A percentile compares a stretch with the other conserved stretches of the same genome.
phyloP scores from a whole-genome alignment of 2,113 vertebrate species.

The Tamias sibiricus region DNA sequence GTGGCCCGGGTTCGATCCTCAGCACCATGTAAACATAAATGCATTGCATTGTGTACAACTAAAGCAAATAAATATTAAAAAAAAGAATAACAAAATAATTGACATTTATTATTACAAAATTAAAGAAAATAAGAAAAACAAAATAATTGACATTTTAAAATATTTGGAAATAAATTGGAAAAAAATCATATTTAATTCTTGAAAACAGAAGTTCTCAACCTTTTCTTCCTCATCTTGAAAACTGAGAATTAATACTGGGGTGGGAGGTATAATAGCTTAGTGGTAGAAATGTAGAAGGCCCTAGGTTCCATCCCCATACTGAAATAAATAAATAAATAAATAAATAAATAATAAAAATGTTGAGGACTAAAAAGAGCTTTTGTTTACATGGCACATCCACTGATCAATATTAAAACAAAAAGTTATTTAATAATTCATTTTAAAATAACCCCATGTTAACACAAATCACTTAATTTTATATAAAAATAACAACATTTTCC shows the following conservation, averaged over 20 bases:
- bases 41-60: too few species aligned
- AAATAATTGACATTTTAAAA: conserved; percentile 7
- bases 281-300: neutral
- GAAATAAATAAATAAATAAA: neutral
- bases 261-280: fast-evolving
- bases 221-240: conserved; percentile 26
- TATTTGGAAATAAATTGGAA: conserved; percentile 8
- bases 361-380: neutral
- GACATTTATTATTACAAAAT: too few species aligned
- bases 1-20: too few species aligned
- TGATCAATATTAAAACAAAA: neutral
- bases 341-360: neutral
- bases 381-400: neutral
- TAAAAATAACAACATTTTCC: neutral
- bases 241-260: neutral
- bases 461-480: neutral
- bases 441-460: conserved; percentile 35
- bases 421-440: conserved; percentile 8
- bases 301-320: neutral
- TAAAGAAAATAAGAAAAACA: too few species aligned
- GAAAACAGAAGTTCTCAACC: conserved; percentile 13
- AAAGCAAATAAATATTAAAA: too few species aligned
- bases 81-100: too few species aligned
- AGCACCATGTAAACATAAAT: too few species aligned
- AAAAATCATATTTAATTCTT: conserved; percentile 24